Conservation (phyloP, 2,113 vertebrate species). For the Oryzias melastigma region DNA sequence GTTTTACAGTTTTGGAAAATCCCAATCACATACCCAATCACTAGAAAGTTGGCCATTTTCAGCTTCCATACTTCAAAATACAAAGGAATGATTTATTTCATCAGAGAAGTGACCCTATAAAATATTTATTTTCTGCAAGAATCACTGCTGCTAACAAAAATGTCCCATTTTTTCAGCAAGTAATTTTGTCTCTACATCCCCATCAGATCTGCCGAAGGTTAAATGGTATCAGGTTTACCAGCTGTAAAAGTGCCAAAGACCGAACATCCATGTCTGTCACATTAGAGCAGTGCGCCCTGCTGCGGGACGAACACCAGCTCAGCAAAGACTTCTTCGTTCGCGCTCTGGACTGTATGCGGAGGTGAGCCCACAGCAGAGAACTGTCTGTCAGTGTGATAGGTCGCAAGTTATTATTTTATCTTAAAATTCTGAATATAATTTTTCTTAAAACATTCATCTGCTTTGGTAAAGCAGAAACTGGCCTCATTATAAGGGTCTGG, state of each 20-base stretch:
- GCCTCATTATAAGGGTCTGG: too few species aligned
- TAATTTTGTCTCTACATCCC: background rate
- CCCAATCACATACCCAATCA: too few species aligned
- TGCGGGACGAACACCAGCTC: slow-evolving; percentile 93
- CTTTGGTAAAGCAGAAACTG: too few species aligned
- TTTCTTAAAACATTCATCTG: background rate
- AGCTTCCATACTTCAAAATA: too few species aligned
- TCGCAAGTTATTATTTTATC: slow-evolving; percentile 56
- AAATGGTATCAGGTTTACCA: slow-evolving; percentile 96
- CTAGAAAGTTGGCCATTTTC: too few species aligned
- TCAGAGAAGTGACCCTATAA: background rate
- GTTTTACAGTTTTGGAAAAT: too few species aligned
- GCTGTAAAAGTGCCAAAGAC: slow-evolving; percentile 99
- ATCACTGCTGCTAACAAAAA: background rate
- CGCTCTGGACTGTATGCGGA: slow-evolving; percentile 95
- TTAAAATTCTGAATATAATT: background rate
- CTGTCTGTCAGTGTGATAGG: background rate
- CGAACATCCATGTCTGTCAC: slow-evolving; percentile 98
- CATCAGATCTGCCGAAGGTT: slow-evolving; percentile 92
- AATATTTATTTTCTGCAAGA: background rate
- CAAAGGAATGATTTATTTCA: background rate
- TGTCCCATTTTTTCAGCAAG: background rate
- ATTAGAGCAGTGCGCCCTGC: slow-evolving; percentile 91
- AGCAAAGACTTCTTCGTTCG: slow-evolving; percentile 94
- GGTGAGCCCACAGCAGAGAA: slow-evolving; percentile 72